Base-by-base conservation (phyloP, 2,888 invertebrate genomes). In the Melieria picta region DNA sequence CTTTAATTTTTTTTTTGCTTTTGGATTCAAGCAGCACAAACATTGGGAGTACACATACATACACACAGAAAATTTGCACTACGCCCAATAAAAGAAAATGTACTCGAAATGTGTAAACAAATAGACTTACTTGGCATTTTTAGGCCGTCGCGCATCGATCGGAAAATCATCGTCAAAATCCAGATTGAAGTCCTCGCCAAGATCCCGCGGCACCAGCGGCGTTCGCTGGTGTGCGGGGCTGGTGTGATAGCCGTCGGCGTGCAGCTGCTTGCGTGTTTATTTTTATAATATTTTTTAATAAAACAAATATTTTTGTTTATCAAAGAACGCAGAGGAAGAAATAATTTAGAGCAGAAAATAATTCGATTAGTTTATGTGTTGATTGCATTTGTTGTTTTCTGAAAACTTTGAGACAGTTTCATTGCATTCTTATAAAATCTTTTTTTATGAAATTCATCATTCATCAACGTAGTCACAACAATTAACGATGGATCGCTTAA, bases 211-310 rank as follows among this genome's bases (percentile, higher is more conserved):
- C 88, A 94, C 93, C 88, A 93, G 89, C 77, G 94, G 94, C 82
- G 93, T 93, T 82, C 92, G 90, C 87, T 90, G 90, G 80, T 89
- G 89, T 65, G 92, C 91, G 72, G 95, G 95, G 85, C 94, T 94
- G 76, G 94, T 94, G 87, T 95, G 95, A 87, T 94, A 95, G 80
- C 94, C 94, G 89, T 94, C 95, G 80, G 94, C 91, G 89, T 95
- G 94, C 87, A 94, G 91, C 95, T 95, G 75, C 80, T 78, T 7
- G 7, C 45, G 48, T 11, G 55, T 42, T 68, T 52, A 64, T 64
- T 69, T 64, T 30, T 45, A 67, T 70, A 55, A 71, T 42, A 57
- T 69, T 63, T 72, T 66, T 16, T 68, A 73, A 64, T 64, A 48
- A 48, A 56, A 46, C 63, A 43, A 46, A 48, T 66, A 60, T 67